Evolutionary conservation across 2,113 vertebrate genomes (phyloP).

Genomic region (Tragulus kanchil): DNA sequence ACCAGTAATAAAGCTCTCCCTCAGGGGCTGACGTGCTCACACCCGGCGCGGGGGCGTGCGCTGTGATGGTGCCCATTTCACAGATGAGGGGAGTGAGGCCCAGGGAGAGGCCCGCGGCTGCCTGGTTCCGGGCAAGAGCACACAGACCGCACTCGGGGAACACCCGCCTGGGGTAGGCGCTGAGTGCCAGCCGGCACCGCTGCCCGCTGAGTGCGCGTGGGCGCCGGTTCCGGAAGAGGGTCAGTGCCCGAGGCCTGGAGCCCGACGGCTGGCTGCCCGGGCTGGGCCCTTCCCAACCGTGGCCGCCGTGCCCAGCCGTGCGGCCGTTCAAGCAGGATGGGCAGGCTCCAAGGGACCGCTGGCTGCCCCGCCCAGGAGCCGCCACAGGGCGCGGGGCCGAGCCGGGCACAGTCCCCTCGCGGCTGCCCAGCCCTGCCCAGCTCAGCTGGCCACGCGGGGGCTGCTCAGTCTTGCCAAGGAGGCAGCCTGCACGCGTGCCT

Average conservation of each 20-base stretch:
- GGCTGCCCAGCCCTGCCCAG: not conserved
- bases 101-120: not conserved
- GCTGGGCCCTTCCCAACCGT: constrained; percentile 59
- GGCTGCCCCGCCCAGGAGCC: not conserved
- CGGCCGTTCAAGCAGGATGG: not conserved
- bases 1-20: not conserved
- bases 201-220: not conserved
- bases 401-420: not conserved
- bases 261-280: not conserved
- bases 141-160: not conserved
- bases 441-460: not conserved
- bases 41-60: fast-evolving
- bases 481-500: not conserved
- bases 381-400: not conserved
- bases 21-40: fast-evolving
- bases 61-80: not conserved
- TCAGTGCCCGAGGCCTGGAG: constrained; percentile 25
- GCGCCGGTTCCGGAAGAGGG: not conserved
- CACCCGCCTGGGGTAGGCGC: fast-evolving
- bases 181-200: not conserved
- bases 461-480: not conserved
- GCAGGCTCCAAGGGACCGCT: not conserved
- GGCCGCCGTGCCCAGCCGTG: not conserved
- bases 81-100: not conserved
- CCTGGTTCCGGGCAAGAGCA: not conserved